These are phyloP conservation scores for Hemithea aestivaria DNA, from an alignment of 2,888 invertebrate species.

Conservation along the genomic window DNA sequence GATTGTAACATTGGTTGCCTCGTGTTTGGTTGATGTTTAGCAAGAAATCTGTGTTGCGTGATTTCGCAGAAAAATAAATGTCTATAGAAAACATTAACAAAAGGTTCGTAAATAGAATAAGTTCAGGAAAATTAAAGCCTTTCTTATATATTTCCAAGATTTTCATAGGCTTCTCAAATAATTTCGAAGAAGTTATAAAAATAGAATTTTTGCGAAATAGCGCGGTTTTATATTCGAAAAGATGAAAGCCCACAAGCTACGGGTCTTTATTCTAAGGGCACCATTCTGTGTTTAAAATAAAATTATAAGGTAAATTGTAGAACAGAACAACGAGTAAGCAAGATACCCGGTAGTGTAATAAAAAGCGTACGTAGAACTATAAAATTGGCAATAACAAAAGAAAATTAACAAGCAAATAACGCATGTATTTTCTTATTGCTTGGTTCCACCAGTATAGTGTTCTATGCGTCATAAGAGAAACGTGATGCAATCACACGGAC, in stretches of 20 bases:
- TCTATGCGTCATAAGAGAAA: conserved; percentile 48
- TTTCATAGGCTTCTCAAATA: too few relatives aligned
- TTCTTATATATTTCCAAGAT: too few relatives aligned
- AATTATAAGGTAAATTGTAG: too few relatives aligned
- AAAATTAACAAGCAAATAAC: conserved; percentile 1
- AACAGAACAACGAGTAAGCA: too few relatives aligned
- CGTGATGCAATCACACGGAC: conserved; percentile 45
- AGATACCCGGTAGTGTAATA: conserved; percentile 1
- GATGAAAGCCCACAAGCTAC: too few relatives aligned
- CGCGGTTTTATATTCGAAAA: too few relatives aligned
- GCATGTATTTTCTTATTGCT: conserved; percentile 16
- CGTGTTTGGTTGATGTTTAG: conserved; percentile 14
- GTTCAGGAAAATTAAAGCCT: too few relatives aligned
- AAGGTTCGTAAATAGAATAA: too few relatives aligned
- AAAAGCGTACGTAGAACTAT: conserved; percentile 5
- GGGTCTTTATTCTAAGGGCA: too few relatives aligned
- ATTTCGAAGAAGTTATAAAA: too few relatives aligned
- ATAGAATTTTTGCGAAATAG: too few relatives aligned
- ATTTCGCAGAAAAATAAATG: not conserved
- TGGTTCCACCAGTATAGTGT: conserved; percentile 37
- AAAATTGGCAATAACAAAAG: conserved; percentile 14
- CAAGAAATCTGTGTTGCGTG: not conserved
- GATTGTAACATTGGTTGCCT: conserved; percentile 13
- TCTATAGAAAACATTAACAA: not conserved
- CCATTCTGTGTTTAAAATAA: too few relatives aligned